Evolutionary conservation across 2,113 vertebrate species (phyloP).

Genomic region (Pteropus alecto): DNA sequence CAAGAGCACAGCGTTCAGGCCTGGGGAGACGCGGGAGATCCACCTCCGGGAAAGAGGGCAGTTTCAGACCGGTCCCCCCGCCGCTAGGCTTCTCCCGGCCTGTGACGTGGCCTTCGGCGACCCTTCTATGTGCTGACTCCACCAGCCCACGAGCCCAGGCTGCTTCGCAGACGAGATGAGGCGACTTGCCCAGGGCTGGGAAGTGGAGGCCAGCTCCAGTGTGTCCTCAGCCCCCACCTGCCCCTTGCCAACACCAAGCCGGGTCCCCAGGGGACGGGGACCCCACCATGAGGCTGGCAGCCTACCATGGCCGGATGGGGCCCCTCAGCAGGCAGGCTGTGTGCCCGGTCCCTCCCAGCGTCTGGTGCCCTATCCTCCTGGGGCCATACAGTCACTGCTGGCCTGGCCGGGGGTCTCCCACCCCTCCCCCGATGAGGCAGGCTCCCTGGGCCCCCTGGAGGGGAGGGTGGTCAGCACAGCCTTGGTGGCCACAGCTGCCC

Average conservation of each 20-base stretch:
- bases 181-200: not conserved
- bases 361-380: not conserved
- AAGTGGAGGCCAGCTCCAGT: not conserved
- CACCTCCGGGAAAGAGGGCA: too few relatives aligned
- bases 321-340: not conserved
- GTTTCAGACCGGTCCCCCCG: not conserved
- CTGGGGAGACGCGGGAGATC: not conserved
- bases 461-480: not conserved
- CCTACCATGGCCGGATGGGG: not conserved
- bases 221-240: not conserved
- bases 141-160: rapidly evolving
- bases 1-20: too few relatives aligned
- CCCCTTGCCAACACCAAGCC: not conserved
- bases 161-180: not conserved
- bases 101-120: not conserved
- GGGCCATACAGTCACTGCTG: too few relatives aligned
- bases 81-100: not conserved
- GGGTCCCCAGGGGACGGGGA: not conserved
- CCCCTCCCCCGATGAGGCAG: not conserved
- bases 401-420: not conserved
- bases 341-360: not conserved
- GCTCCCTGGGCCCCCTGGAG: not conserved
- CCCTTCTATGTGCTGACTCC: not conserved
- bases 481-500: not conserved
- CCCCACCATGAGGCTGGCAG: not conserved